These are phyloP conservation scores for Myiothlypis coronata DNA, from an alignment of 2,797 vertebrate species.

Conservation along the genomic window DNA sequence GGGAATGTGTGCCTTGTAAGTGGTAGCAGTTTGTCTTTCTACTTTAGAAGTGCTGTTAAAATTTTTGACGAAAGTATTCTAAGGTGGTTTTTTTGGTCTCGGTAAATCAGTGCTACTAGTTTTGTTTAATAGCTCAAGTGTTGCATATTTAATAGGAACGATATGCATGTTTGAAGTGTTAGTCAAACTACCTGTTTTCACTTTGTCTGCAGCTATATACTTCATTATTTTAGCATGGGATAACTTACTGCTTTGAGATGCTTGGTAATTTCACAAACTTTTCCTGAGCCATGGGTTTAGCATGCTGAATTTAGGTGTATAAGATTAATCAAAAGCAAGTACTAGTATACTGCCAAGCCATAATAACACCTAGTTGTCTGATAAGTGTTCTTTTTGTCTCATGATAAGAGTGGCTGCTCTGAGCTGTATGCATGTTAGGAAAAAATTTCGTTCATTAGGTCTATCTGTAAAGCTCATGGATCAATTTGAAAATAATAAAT, in stretches of 20 bases:
- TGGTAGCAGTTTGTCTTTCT: not conserved
- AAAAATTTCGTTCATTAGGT: not conserved
- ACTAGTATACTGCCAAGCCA: not conserved
- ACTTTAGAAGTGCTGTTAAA: not conserved
- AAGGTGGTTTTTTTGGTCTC: conserved; percentile 23
- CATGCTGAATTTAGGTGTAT: not conserved
- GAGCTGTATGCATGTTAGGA: not conserved
- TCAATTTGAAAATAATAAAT: not conserved
- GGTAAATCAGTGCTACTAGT: not conserved
- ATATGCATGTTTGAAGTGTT: not conserved
- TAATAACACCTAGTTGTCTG: not conserved
- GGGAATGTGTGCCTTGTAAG: not conserved
- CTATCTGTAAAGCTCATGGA: not conserved
- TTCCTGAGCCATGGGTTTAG: not conserved
- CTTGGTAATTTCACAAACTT: conserved; percentile 19
- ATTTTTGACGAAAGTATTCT: not conserved
- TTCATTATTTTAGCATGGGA: conserved; percentile 19
- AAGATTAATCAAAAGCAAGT: not conserved
- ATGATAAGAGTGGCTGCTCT: not conserved
- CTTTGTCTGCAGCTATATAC: not conserved
- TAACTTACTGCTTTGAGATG: not conserved
- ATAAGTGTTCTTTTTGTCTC: not conserved
- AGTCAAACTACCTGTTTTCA: not conserved
- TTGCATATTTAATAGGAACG: conserved; percentile 9
- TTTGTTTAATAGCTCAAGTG: not conserved